A percentile compares a stretch with the other conserved stretches of the same genome.
These are phyloP conservation scores for Drosophila tani DNA, from an alignment of 1,140 invertebrate species.

Conservation along the genomic window DNA sequence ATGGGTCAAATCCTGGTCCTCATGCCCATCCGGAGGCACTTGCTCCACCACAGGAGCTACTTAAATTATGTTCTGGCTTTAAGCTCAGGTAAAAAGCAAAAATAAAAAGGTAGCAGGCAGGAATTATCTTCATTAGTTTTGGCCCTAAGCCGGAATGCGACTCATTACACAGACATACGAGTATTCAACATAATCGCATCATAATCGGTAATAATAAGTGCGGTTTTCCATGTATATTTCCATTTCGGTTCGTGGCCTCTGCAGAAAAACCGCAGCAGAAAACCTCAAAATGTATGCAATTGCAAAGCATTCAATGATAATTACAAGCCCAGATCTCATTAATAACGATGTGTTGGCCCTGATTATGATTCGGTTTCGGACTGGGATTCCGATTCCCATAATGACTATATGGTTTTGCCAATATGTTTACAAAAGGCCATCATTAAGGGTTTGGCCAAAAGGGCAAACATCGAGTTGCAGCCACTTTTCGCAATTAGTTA, in stretches of 20 bases:
- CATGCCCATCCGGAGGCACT: neutral
- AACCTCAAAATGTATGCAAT: slow-evolving; percentile 70
- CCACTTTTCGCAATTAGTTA: slow-evolving; percentile 9
- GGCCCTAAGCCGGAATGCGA: slow-evolving; percentile 43
- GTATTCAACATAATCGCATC: slow-evolving; percentile 41
- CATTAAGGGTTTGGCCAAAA: slow-evolving; percentile 6
- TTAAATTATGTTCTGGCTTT: slow-evolving; percentile 44
- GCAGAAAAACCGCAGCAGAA: slow-evolving; percentile 60
- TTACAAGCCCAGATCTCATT: slow-evolving; percentile 21
- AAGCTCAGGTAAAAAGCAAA: slow-evolving; percentile 13
- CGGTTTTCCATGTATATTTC: slow-evolving; percentile 49
- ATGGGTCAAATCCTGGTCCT: slow-evolving; percentile 33
- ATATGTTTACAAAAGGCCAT: slow-evolving; percentile 9
- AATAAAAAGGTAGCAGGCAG: neutral
- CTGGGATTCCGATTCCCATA: no score
- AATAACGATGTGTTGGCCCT: neutral
- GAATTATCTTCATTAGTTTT: slow-evolving; percentile 9
- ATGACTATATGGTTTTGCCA: neutral
- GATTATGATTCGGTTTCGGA: slow-evolving; percentile 5
- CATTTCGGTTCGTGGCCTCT: slow-evolving; percentile 25
- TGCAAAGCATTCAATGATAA: slow-evolving; percentile 53
- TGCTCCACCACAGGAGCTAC: slow-evolving; percentile 12
- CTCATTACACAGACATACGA: slow-evolving; percentile 34
- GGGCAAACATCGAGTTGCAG: neutral
- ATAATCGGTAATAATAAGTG: slow-evolving; percentile 73